Percentiles rank a stretch among this genome's conserved stretches.
These are phyloP conservation scores for Plectrocnemia conspersa DNA, from an alignment of 1,140 invertebrate species.

Conservation along the genomic window DNA sequence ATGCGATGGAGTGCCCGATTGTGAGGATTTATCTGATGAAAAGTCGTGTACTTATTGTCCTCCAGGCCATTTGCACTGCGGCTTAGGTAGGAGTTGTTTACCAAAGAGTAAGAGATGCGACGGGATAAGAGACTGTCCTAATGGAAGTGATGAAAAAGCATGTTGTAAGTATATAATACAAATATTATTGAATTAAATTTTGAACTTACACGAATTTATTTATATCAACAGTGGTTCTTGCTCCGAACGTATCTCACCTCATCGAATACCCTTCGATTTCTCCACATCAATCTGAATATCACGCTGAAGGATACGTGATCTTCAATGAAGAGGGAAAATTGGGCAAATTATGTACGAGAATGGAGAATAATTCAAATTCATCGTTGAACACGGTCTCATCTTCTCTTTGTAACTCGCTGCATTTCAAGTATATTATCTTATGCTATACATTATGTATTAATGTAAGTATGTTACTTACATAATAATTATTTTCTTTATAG, in stretches of 20 bases:
- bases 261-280: slow-evolving; percentile 54
- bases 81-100: slow-evolving; percentile 69
- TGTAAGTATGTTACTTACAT: no score
- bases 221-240: slow-evolving; percentile 62
- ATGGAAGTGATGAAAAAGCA: slow-evolving; percentile 79
- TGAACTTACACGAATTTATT: slow-evolving; percentile 7
- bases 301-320: slow-evolving; percentile 69
- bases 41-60: slow-evolving; percentile 71
- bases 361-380: slow-evolving; percentile 56
- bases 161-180: slow-evolving; percentile 62
- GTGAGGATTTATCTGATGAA: slow-evolving; percentile 78
- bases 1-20: slow-evolving; percentile 83
- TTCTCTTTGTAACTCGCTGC: slow-evolving; percentile 70
- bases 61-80: slow-evolving; percentile 64
- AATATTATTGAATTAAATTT: slow-evolving; percentile 9
- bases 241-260: slow-evolving; percentile 59
- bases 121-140: slow-evolving; percentile 75
- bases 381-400: slow-evolving; percentile 59
- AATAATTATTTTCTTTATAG: slow-evolving; percentile 35
- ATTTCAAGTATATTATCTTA: slow-evolving; percentile 60
- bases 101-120: slow-evolving; percentile 69
- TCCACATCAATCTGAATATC: slow-evolving; percentile 63
- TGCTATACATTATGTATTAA: slow-evolving; percentile 1
- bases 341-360: slow-evolving; percentile 72
- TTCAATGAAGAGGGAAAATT: slow-evolving; percentile 77